These are phyloP conservation scores for Catocala sponsa DNA, from an alignment of 2,888 invertebrate genomes.

Conservation along the genomic window DNA sequence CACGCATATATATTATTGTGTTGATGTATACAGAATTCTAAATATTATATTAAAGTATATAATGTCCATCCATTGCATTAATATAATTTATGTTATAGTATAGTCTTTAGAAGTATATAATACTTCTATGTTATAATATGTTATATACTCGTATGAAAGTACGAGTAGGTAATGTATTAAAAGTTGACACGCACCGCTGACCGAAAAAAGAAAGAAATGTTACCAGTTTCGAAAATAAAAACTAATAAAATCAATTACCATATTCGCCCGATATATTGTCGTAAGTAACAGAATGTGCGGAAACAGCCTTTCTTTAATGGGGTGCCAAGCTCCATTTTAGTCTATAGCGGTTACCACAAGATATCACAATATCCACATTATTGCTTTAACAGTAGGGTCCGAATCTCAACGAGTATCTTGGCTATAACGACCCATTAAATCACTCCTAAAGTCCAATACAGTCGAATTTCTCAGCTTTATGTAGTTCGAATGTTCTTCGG, in stretches of 20 bases:
- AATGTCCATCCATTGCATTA: too few relatives aligned
- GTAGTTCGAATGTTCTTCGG: constrained; percentile 27
- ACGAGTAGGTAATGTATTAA: too few relatives aligned
- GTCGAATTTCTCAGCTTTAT: constrained; percentile 29
- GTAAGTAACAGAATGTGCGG: constrained; percentile 22
- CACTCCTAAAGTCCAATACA: constrained; percentile 27
- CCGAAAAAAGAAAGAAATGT: not conserved
- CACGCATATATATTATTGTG: too few relatives aligned
- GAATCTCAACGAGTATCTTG: constrained; percentile 24
- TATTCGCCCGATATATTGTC: constrained; percentile 17
- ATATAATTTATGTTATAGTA: too few relatives aligned
- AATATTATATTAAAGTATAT: too few relatives aligned
- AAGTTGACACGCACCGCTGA: too few relatives aligned
- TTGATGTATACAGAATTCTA: too few relatives aligned
- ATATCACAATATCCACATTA: constrained; percentile 29
- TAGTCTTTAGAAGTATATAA: too few relatives aligned
- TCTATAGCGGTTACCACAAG: constrained; percentile 14
- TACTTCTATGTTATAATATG: too few relatives aligned
- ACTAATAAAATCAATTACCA: constrained; percentile 9
- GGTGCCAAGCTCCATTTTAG: constrained; percentile 25
- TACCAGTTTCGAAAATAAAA: not conserved
- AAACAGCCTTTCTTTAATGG: constrained; percentile 20
- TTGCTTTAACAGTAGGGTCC: constrained; percentile 23
- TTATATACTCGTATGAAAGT: too few relatives aligned
- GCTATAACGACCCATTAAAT: constrained; percentile 29